Percentiles rank a stretch among this genome's conserved stretches.
Evolutionary conservation across 2,797 vertebrate genomes (phyloP).

Genomic region (Schizothorax lantsangensis): DNA sequence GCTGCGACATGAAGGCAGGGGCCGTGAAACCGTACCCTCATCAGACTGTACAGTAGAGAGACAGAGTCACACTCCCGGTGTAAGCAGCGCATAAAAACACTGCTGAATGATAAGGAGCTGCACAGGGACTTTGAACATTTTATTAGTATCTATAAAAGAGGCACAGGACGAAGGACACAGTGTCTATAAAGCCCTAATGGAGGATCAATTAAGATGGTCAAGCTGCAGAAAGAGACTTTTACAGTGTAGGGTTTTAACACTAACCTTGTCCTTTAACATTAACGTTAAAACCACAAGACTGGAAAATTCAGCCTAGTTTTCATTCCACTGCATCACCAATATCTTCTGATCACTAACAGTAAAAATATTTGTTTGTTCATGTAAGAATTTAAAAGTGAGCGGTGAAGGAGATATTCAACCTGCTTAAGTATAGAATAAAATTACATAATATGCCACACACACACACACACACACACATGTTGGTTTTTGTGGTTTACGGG

Average conservation of each 20-base stretch:
- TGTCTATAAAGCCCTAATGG: slow-evolving; percentile 67
- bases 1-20: slow-evolving; percentile 54
- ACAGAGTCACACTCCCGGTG: slow-evolving; percentile 40
- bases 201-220: slow-evolving; percentile 67
- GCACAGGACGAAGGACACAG: slow-evolving; percentile 59
- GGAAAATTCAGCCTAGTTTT: slow-evolving; percentile 24
- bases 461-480: not conserved
- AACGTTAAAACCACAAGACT: slow-evolving; percentile 37
- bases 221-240: slow-evolving; percentile 56
- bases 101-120: slow-evolving; percentile 61
- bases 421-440: not conserved
- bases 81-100: slow-evolving; percentile 59
- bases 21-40: slow-evolving; percentile 54
- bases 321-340: not conserved
- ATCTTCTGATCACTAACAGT: not conserved
- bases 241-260: slow-evolving; percentile 56
- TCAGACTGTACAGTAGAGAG: slow-evolving; percentile 62
- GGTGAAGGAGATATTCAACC: not conserved
- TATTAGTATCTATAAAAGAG: slow-evolving; percentile 64
- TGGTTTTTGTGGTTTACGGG: no score
- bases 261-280: slow-evolving; percentile 45
- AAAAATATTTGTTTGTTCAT: not conserved
- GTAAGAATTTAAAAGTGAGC: not conserved
- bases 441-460: not conserved
- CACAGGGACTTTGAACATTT: slow-evolving; percentile 63